These are phyloP conservation scores for Trachurus trachurus DNA, from an alignment of 2,797 vertebrate species.

Conservation along the genomic window DNA sequence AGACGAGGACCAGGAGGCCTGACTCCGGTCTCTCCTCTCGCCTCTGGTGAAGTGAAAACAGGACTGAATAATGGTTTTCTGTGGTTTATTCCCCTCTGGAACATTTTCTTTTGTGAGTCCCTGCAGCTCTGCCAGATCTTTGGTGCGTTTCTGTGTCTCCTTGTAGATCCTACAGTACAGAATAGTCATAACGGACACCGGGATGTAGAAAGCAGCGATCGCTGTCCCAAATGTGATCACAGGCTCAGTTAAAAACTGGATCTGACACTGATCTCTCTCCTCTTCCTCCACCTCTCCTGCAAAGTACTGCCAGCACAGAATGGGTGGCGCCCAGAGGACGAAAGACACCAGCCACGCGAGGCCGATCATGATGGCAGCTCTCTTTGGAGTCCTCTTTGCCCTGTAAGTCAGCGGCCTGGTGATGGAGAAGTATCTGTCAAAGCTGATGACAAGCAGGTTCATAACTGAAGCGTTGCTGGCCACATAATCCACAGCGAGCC, in stretches of 20 bases:
- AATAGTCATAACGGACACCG: slow-evolving; percentile 97
- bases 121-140: slow-evolving; percentile 96
- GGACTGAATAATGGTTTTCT: slow-evolving; percentile 88
- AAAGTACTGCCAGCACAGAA: slow-evolving; percentile 98
- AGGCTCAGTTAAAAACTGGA: slow-evolving; percentile 97
- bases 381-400: slow-evolving; percentile 95
- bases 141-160: slow-evolving; percentile 96
- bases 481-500: slow-evolving; percentile 97
- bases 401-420: slow-evolving; percentile 97
- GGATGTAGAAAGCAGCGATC: slow-evolving; percentile 98
- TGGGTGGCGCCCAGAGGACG: slow-evolving; percentile 96
- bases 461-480: slow-evolving; percentile 99
- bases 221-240: slow-evolving; percentile 98
- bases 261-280: slow-evolving; percentile 89
- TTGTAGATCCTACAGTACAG: slow-evolving; percentile 98
- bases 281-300: slow-evolving; percentile 86
- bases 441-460: slow-evolving; percentile 98
- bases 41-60: slow-evolving; percentile 92
- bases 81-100: slow-evolving; percentile 85
- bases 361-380: slow-evolving; percentile 97
- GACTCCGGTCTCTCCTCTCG: slow-evolving; percentile 87
- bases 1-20: slow-evolving; percentile 96
- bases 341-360: slow-evolving; percentile 97
- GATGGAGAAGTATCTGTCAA: slow-evolving; percentile 98
- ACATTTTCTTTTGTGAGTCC: slow-evolving; percentile 89